phyloP scores from a whole-genome alignment of 2,888 invertebrate genomes.

The Oasisia sp. region DNA sequence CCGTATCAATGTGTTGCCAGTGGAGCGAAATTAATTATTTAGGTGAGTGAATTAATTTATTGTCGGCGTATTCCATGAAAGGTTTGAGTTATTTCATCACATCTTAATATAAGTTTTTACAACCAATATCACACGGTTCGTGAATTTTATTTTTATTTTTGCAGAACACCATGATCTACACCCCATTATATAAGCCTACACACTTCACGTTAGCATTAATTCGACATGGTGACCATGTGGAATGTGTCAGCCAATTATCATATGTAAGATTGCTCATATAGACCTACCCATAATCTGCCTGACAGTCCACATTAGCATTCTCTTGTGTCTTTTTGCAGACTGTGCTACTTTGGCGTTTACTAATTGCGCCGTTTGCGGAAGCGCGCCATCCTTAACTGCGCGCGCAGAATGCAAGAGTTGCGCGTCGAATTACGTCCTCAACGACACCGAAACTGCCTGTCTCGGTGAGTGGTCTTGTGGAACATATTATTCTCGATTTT shows the following conservation, averaged over 20 bases:
- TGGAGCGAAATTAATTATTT: not conserved
- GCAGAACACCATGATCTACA: too few species aligned
- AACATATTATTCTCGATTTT: too few species aligned
- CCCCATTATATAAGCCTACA: not conserved
- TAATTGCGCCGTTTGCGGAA: not conserved
- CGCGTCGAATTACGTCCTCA: not conserved
- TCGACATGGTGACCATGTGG: too few species aligned
- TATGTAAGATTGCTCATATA: not conserved
- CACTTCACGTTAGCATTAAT: not conserved
- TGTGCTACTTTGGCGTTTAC: slow-evolving; percentile 20
- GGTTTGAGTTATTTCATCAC: not conserved
- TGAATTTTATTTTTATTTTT: too few species aligned
- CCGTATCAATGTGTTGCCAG: not conserved
- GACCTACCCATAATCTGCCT: not conserved
- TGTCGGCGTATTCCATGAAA: not conserved
- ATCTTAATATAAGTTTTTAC: not conserved
- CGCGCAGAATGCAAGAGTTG: not conserved
- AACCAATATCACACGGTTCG: not conserved
- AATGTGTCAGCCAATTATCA: not conserved
- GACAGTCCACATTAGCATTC: not conserved
- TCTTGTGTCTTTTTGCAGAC: not conserved
- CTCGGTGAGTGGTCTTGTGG: not conserved
- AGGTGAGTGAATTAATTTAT: too few species aligned
- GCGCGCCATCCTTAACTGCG: not conserved
- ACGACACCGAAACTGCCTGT: slow-evolving; percentile 19